These are phyloP conservation scores for Andrena trimmerana DNA, from an alignment of 2,888 invertebrate genomes.

Conservation along the genomic window DNA sequence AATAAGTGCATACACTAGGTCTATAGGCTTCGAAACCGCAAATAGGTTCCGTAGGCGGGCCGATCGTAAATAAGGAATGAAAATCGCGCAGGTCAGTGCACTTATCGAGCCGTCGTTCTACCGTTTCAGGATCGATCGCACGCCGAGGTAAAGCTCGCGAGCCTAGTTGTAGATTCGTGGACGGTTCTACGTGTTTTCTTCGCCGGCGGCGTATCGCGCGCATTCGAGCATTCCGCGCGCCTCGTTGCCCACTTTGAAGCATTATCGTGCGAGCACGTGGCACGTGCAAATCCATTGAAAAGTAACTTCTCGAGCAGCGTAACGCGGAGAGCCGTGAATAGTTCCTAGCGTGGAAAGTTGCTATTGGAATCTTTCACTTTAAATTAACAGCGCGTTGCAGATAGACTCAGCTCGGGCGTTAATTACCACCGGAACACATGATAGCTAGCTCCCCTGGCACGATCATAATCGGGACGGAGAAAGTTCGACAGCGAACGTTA, in stretches of 20 bases:
- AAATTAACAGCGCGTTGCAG: no score
- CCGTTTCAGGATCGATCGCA: slow-evolving; percentile 63
- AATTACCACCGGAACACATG: no score
- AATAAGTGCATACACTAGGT: no score
- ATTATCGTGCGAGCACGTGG: slow-evolving; percentile 11
- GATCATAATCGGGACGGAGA: neutral
- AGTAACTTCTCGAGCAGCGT: neutral
- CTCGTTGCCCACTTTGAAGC: slow-evolving; percentile 48
- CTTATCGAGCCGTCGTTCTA: slow-evolving; percentile 56
- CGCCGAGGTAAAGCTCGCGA: slow-evolving; percentile 34
- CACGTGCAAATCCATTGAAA: slow-evolving; percentile 39
- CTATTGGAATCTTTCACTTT: slow-evolving; percentile 8
- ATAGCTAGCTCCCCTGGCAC: no score
- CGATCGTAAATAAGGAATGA: slow-evolving; percentile 48
- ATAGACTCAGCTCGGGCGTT: no score
- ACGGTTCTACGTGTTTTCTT: slow-evolving; percentile 31
- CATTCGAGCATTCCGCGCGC: slow-evolving; percentile 51
- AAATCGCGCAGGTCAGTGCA: slow-evolving; percentile 49
- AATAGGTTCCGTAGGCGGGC: slow-evolving; percentile 9
- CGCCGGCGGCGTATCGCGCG: slow-evolving; percentile 17
- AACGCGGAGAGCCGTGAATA: slow-evolving; percentile 5
- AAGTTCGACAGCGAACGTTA: slow-evolving; percentile 34
- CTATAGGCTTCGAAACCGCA: neutral
- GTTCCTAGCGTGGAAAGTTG: neutral
- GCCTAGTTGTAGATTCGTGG: slow-evolving; percentile 51